Conservation (phyloP, 2,113 vertebrate genomes). For the Nannospalax galili region DNA sequence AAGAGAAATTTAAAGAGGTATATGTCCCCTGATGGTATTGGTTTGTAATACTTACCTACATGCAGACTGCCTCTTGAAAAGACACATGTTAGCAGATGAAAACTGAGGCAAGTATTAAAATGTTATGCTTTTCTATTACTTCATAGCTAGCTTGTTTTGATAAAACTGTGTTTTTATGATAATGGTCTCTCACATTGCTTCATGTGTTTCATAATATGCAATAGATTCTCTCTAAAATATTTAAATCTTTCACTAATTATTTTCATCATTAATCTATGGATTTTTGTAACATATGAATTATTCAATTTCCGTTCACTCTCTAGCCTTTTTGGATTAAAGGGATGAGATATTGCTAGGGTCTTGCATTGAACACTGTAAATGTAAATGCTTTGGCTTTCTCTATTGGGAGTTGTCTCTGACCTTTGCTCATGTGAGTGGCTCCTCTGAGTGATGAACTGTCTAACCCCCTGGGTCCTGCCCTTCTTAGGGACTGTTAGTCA, state of each 20-base stretch:
- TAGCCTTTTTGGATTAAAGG: neutral
- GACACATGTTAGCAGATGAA: too few relatives aligned
- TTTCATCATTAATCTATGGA: neutral
- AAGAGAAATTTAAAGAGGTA: neutral
- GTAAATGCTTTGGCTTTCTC: neutral
- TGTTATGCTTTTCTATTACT: neutral
- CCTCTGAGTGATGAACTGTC: neutral
- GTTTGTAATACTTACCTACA: slow-evolving; percentile 14
- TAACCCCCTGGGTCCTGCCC: too few relatives aligned
- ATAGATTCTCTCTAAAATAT: neutral
- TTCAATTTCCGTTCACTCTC: neutral
- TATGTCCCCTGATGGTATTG: neutral
- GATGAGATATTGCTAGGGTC: neutral
- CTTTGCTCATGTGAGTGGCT: neutral
- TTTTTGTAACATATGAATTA: neutral
- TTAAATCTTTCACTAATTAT: neutral
- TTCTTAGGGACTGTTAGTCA: neutral
- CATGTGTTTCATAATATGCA: neutral
- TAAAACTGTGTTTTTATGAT: neutral
- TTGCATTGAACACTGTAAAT: neutral
- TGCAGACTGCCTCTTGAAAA: neutral
- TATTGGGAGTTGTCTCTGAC: neutral
- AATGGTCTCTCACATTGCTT: neutral
- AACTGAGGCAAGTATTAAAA: neutral
- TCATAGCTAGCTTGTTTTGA: neutral